Evolutionary conservation across 2,113 vertebrate genomes (phyloP).

Genomic region (Xyrauchen texanus): DNA sequence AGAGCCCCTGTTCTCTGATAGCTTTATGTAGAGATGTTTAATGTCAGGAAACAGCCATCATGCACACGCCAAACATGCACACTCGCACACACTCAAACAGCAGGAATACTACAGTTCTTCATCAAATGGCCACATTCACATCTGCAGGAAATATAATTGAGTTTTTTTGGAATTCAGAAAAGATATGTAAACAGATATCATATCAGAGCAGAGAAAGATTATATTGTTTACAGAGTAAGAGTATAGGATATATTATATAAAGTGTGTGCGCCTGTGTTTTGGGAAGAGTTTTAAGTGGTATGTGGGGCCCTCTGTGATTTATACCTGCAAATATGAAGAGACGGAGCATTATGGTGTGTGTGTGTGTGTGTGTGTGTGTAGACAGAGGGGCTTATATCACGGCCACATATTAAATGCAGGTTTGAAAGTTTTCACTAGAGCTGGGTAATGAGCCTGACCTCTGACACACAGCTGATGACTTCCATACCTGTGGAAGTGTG

Average conservation of each 20-base stretch:
- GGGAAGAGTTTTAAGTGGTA: conserved; percentile 27
- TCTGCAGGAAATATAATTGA: background rate
- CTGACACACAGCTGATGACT: conserved; percentile 93
- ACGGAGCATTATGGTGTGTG: conserved; percentile 10
- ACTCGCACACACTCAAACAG: background rate
- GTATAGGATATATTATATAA: background rate
- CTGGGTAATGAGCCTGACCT: conserved; percentile 98
- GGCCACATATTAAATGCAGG: conserved; percentile 86
- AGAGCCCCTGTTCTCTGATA: conserved; percentile 78
- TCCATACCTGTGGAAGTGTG: conserved; percentile 91
- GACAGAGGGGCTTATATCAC: conserved; percentile 73
- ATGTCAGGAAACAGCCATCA: conserved; percentile 88
- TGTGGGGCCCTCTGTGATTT: conserved; percentile 39
- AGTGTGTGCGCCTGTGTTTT: background rate
- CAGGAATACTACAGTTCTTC: background rate
- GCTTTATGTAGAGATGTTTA: conserved; percentile 89
- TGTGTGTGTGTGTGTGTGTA: conserved; percentile 46
- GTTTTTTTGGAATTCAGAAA: background rate
- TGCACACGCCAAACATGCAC: conserved; percentile 78
- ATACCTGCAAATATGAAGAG: conserved; percentile 50
- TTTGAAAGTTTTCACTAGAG: conserved; percentile 95
- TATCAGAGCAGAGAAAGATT: background rate
- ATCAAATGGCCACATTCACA: background rate
- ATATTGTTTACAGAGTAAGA: background rate
- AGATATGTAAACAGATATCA: background rate